Conservation (phyloP, 2,797 vertebrate species). For the Gambelia wislizenii region DNA sequence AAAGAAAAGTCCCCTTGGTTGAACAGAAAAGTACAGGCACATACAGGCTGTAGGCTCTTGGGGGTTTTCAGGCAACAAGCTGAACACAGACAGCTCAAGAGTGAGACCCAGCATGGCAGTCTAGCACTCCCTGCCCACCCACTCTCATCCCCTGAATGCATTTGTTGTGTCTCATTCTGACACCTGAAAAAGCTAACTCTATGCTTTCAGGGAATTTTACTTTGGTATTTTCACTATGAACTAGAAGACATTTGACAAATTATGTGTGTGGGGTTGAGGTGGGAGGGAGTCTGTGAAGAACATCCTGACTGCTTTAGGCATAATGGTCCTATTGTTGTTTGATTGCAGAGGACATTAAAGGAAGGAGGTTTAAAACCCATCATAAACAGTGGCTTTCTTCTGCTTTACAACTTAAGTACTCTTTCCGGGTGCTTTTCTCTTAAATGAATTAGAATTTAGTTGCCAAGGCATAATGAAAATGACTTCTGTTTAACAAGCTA, state of each 20-base stretch:
- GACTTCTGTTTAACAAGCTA: constrained; percentile 63
- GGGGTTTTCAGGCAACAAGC: background rate
- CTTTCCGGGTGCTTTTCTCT: constrained; percentile 47
- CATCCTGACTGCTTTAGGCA: constrained; percentile 49
- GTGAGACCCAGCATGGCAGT: background rate
- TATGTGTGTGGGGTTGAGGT: constrained; percentile 35
- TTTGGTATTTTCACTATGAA: constrained; percentile 65
- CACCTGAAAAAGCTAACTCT: background rate
- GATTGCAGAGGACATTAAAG: constrained; percentile 37
- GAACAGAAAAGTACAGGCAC: background rate
- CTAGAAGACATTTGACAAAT: constrained; percentile 54
- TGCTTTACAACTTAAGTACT: constrained; percentile 51
- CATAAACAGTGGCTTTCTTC: constrained; percentile 43
- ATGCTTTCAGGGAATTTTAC: constrained; percentile 53
- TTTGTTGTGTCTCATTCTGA: background rate
- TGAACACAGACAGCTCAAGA: background rate
- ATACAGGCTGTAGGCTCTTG: background rate
- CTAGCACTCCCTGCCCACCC: background rate
- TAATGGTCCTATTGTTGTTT: constrained; percentile 60
- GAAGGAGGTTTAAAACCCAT: constrained; percentile 45
- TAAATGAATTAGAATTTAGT: constrained; percentile 51
- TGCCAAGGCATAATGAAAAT: constrained; percentile 63
- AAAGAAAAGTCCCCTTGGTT: background rate
- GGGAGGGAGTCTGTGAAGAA: constrained; percentile 48
- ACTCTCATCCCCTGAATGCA: background rate